These are phyloP conservation scores for Tenualosa ilisha DNA, from an alignment of 2,797 vertebrate genomes.

Conservation along the genomic window DNA sequence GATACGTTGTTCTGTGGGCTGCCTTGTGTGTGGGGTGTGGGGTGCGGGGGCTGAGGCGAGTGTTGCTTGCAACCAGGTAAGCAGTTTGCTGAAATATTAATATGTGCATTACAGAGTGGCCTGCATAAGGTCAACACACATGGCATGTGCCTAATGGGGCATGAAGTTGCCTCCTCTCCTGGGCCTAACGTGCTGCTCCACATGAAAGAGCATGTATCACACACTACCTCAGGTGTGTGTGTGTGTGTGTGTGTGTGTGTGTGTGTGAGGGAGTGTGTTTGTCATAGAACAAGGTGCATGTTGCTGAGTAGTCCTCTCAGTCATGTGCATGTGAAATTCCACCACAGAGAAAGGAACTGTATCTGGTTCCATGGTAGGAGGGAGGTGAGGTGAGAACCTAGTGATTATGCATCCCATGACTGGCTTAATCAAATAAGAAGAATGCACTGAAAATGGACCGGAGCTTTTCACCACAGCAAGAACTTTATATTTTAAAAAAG, in stretches of 20 bases:
- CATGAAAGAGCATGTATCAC: conserved; percentile 44
- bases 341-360: background rate
- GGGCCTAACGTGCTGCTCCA: conserved; percentile 47
- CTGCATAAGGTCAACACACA: conserved; percentile 54
- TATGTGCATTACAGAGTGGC: conserved; percentile 48
- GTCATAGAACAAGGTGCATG: background rate
- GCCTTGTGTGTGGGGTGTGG: background rate
- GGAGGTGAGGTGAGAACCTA: background rate
- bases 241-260: conserved; percentile 15
- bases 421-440: background rate
- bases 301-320: background rate
- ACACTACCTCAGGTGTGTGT: background rate
- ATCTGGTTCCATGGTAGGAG: background rate
- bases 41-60: background rate
- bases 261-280: conserved; percentile 6
- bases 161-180: conserved; percentile 44
- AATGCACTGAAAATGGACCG: background rate
- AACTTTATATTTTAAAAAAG: background rate
- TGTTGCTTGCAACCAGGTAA: conserved; percentile 48
- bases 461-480: background rate
- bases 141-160: conserved; percentile 47
- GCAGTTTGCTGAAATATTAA: conserved; percentile 53
- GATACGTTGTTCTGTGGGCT: background rate
- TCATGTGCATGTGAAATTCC: background rate
- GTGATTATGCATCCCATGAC: background rate